Conservation (phyloP, 2,113 vertebrate genomes). For the Boleophthalmus pectinirostris region DNA sequence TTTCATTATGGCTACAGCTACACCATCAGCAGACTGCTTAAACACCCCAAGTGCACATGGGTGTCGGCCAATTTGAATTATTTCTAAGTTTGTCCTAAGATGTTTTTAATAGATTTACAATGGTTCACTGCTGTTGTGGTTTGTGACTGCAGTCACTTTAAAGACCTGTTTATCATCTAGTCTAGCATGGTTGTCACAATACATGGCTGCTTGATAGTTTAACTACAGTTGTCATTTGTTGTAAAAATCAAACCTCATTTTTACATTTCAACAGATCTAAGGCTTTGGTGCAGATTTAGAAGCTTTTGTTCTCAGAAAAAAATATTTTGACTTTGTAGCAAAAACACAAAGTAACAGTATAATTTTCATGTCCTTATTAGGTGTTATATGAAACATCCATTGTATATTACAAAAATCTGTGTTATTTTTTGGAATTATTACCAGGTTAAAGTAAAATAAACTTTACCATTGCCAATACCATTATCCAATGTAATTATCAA, state of each 20-base stretch:
- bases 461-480: too few relatives aligned
- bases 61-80: background rate
- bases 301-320: too few relatives aligned
- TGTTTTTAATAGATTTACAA: background rate
- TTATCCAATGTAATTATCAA: too few relatives aligned
- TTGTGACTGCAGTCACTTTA: background rate
- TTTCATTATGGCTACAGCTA: constrained; percentile 13
- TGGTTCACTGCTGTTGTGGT: background rate
- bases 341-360: too few relatives aligned
- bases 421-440: too few relatives aligned
- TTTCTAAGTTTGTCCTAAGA: background rate
- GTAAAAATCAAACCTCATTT: background rate
- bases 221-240: background rate
- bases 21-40: background rate
- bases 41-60: background rate
- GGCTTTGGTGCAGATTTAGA: too few relatives aligned
- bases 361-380: too few relatives aligned
- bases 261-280: background rate
- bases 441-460: too few relatives aligned
- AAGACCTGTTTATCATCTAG: background rate
- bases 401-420: too few relatives aligned
- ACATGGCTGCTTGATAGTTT: background rate
- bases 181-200: background rate
- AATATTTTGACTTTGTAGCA: too few relatives aligned
- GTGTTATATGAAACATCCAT: too few relatives aligned